Evolutionary conservation across 1,140 invertebrate genomes (phyloP).

Genomic region (Orius insidiosus): DNA sequence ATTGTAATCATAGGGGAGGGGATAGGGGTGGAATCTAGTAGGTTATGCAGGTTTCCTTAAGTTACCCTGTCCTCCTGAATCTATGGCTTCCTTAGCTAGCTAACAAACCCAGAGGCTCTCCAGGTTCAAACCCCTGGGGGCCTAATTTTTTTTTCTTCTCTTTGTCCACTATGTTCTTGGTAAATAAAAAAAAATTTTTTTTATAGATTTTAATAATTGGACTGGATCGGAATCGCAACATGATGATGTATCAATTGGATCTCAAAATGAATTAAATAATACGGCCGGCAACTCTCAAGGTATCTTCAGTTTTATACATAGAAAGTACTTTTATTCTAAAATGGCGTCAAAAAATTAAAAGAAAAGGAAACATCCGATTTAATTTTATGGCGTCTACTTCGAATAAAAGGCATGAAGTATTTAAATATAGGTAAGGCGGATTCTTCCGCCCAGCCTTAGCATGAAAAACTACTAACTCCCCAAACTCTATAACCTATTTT

Average conservation of each 20-base stretch:
- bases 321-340: neutral
- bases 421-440: conserved; percentile 10
- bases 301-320: conserved; percentile 24
- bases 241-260: conserved; percentile 50
- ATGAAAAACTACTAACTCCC: conserved; percentile 8
- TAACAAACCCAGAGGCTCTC: too few species aligned
- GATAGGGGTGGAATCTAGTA: too few species aligned
- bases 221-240: conserved; percentile 27
- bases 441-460: conserved; percentile 9
- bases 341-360: neutral
- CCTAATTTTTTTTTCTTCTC: too few species aligned
- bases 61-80: too few species aligned
- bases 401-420: conserved; percentile 5
- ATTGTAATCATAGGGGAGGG: too few species aligned
- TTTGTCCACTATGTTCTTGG: too few species aligned
- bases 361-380: neutral
- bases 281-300: conserved; percentile 60
- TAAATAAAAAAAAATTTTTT: neutral
- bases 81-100: too few species aligned
- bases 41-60: too few species aligned
- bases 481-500: conserved; percentile 11
- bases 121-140: too few species aligned
- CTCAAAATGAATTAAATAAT: conserved; percentile 41
- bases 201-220: conserved; percentile 10
- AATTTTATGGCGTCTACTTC: neutral